Base-by-base conservation (phyloP, 1,140 invertebrate species). In the Drosophila nannoptera region DNA sequence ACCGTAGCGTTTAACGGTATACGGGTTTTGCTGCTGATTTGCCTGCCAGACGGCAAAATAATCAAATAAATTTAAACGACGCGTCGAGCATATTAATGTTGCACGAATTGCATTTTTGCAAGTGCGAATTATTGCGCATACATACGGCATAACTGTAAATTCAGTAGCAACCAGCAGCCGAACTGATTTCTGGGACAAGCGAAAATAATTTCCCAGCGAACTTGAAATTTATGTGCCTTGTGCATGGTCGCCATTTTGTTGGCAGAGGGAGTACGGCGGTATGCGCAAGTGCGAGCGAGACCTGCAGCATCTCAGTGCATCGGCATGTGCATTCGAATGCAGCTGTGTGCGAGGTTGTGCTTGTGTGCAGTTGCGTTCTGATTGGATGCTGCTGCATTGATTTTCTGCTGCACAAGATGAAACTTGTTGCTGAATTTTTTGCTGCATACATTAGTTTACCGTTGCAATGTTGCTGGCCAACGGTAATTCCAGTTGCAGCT, bases 61-160 rank as follows among this genome's bases (percentile, higher is more conserved):
- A 50, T 42, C 60, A 69, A 55, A 69, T 64, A 69, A 69, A 56
- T 69, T 56, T 0, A 9, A 31, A n/a, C 45, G 56, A 69, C 52
- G 50, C 48, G 52, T 36, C 6, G 3, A 35, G 36, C 45, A 56
- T 55, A 16, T 55, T 38, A 56, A 56, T 56, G 40, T 12, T 56
- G 54, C 8, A 5, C 42, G 46, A 32, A 52, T 59, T 35, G 22
- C 45, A 52, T 16, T 8, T n/a, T 48, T 62, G 40, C 49, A 55
- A 55, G 36, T 48, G 59, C 50, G 43, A 49, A 63, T 54, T 63
- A 62, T 48, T 62, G 45, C 11, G 40, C 31, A 46, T 43, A 43
- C 9, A 7, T 43, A 43, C 40, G 14, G 14, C 14, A 43, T 54
- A 68, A 68, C 65, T 53, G 65, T 68, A 54, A 62, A 53, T 68